A percentile compares a stretch with the other conserved stretches of the same genome.
These are phyloP conservation scores for Lepidocyrtinus sp. DNA, from an alignment of 2,888 invertebrate species.

Conservation along the genomic window DNA sequence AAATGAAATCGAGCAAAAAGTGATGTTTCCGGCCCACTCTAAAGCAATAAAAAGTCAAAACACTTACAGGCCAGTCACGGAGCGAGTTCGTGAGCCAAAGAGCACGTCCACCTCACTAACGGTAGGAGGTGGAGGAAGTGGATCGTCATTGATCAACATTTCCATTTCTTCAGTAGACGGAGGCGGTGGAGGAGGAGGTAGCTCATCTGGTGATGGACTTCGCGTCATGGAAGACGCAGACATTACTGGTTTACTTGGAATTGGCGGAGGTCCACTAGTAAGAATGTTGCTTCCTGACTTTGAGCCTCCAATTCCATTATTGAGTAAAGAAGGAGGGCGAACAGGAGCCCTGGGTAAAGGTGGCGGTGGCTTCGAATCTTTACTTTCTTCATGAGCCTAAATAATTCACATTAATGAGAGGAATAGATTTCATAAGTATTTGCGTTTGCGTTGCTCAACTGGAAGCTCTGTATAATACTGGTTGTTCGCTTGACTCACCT, in stretches of 20 bases:
- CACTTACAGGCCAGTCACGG: conserved; percentile 68
- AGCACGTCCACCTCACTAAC: conserved; percentile 66
- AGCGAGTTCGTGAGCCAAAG: conserved; percentile 65
- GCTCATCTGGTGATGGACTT: conserved; percentile 76
- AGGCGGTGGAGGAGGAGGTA: conserved; percentile 75
- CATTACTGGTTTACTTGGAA: conserved; percentile 66
- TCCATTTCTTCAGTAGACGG: conserved; percentile 78
- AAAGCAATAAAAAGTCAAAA: conserved; percentile 23
- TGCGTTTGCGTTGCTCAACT: background rate
- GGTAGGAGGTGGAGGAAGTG: conserved; percentile 78
- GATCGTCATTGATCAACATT: conserved; percentile 78
- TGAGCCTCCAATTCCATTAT: conserved; percentile 17
- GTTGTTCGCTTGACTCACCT: conserved; percentile 55
- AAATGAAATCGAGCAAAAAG: background rate
- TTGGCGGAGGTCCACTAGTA: conserved; percentile 62
- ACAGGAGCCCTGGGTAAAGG: conserved; percentile 68
- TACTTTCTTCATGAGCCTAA: conserved; percentile 58
- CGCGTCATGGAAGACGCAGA: conserved; percentile 72
- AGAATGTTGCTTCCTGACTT: background rate
- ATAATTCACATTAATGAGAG: background rate
- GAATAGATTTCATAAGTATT: background rate
- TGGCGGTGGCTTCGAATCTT: conserved; percentile 66
- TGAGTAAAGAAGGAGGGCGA: conserved; percentile 56
- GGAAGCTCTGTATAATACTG: background rate
- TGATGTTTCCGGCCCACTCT: conserved; percentile 26